phyloP scores from a whole-genome alignment of 2,888 invertebrate species.

The Sarcophaga caerulescens region DNA sequence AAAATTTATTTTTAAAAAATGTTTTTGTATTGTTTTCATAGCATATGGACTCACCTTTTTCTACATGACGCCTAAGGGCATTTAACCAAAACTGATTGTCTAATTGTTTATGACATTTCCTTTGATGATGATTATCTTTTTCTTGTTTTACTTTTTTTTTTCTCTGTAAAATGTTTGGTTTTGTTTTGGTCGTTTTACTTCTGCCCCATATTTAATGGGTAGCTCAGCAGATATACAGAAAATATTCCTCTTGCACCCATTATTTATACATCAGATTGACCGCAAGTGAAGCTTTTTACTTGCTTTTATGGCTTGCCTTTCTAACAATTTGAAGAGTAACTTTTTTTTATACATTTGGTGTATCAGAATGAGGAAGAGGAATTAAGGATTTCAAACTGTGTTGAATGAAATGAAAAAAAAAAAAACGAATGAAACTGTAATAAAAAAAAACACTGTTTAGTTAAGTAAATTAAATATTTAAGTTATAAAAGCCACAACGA shows the following conservation, averaged over 20 bases:
- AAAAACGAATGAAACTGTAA: neutral
- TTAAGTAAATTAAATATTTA: slow-evolving; percentile 65
- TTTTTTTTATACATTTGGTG: neutral
- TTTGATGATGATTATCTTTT: slow-evolving; percentile 5
- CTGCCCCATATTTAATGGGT: slow-evolving; percentile 1
- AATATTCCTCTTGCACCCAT: neutral
- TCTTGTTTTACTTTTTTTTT: too few relatives aligned
- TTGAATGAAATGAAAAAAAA: slow-evolving; percentile 12
- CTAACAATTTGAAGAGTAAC: neutral
- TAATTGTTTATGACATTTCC: slow-evolving; percentile 17
- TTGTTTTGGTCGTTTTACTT: neutral
- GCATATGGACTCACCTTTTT: neutral
- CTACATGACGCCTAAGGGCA: neutral
- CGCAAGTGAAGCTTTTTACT: neutral
- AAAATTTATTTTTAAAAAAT: neutral
- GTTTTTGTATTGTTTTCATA: neutral
- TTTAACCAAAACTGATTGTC: slow-evolving; percentile 3
- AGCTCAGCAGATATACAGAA: neutral
- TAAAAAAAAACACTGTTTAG: slow-evolving; percentile 25
- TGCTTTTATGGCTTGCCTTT: neutral
- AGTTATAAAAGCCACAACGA: slow-evolving; percentile 59
- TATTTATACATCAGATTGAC: neutral
- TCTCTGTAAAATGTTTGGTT: too few relatives aligned
- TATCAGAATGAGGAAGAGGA: too few relatives aligned
- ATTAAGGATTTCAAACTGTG: neutral